Base-by-base conservation (phyloP, 1,140 invertebrate genomes). In the Drosophila insularis region DNA sequence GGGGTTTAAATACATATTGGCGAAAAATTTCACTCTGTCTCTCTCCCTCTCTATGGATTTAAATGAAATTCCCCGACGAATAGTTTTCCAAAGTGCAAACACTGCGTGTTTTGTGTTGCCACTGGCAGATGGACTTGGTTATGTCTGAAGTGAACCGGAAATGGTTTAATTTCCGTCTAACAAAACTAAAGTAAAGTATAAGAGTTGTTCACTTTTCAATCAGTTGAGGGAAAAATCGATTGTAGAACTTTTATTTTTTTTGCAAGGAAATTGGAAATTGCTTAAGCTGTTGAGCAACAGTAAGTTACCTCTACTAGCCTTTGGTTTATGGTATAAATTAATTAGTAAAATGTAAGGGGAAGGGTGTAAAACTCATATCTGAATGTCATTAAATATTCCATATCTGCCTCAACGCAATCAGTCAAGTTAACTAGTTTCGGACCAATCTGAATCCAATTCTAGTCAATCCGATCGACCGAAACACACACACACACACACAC, bases 191-290 rank as follows among this genome's bases (percentile, higher is more conserved):
- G 17, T 50, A 10, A 21, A 10, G 17, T 17, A 19, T 46, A 17
- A 46, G 7, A 46, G 14, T 50, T 50, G 43, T 21, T 2, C 17
- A 21, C 17, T 50, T 50, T 50, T 50, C 43, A 50, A 21, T 21
- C 17, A 50, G 43, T 50, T 50, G 43, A 50, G 6, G 2, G 8
- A 50, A 50, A 50, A 50, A 50, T 50, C 43, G 19, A 50, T 46
- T 14, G 14, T 46, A 17, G 7, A 46, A 46, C 14, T 8, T 46
- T 46, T 1, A 17, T n/a, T 50, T 27, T 27, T 27, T 27, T 23
- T 23, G 0, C 23, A 19, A 50, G 43, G 43, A 46, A 46, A 46
- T 46, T 46, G 17, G 7, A 37, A 37, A 11, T 50, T 50, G 43
- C 43, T 46, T 46, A 14, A 46, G 6, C 4, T n/a, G 4, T n/a